Evolutionary conservation across 2,888 invertebrate species (phyloP).

Genomic region (Oegoconia quadripuncta): DNA sequence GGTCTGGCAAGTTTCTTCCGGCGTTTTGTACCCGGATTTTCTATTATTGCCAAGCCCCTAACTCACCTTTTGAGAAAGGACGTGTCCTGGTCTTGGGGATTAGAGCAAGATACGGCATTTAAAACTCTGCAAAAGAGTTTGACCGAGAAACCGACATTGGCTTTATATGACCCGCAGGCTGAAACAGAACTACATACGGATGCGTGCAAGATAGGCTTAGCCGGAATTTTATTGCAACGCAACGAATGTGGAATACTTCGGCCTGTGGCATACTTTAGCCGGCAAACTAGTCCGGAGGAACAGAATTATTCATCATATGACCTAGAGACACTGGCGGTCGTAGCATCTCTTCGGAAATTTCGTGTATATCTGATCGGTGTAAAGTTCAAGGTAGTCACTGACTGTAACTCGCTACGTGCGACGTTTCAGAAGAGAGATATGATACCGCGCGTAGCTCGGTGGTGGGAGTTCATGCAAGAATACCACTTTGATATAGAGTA

Average conservation of each 20-base stretch:
- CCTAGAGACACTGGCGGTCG: slow-evolving; percentile 12
- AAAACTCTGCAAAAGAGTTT: background rate
- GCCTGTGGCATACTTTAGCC: slow-evolving; percentile 10
- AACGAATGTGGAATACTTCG: background rate
- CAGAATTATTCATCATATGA: slow-evolving; percentile 13
- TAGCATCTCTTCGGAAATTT: slow-evolving; percentile 12
- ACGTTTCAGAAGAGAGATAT: slow-evolving; percentile 19
- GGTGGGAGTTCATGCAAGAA: slow-evolving; percentile 35
- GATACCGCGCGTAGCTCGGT: slow-evolving; percentile 29
- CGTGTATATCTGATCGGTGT: slow-evolving; percentile 16
- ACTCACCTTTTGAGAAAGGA: slow-evolving; percentile 20
- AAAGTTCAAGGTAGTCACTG: slow-evolving; percentile 15
- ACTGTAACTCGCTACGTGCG: slow-evolving; percentile 13
- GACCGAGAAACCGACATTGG: slow-evolving; percentile 23
- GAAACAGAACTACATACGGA: slow-evolving; percentile 35
- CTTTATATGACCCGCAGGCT: slow-evolving; percentile 22
- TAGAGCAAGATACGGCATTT: background rate
- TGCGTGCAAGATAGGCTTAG: slow-evolving; percentile 29
- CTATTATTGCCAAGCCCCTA: slow-evolving; percentile 24
- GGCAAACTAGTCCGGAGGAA: slow-evolving; percentile 17
- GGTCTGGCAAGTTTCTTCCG: slow-evolving; percentile 29
- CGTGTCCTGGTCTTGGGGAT: background rate
- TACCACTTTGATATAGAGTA: slow-evolving; percentile 28
- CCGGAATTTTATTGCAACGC: slow-evolving; percentile 32
- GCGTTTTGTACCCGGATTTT: slow-evolving; percentile 26